These are phyloP conservation scores for Drosophila macrothrix DNA, from an alignment of 2,888 invertebrate species.

Conservation along the genomic window DNA sequence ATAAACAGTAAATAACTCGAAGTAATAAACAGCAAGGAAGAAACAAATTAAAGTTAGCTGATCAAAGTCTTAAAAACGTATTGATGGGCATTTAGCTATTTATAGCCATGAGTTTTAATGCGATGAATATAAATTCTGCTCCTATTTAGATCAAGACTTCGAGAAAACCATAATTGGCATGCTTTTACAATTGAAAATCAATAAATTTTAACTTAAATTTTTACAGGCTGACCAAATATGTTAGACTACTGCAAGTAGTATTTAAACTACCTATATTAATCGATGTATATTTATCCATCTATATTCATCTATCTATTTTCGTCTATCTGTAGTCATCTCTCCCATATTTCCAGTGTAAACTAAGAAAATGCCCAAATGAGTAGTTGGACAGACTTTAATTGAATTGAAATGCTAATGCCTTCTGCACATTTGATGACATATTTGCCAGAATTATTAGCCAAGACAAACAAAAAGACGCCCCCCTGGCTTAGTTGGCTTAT, in stretches of 20 bases:
- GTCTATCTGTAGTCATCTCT: neutral
- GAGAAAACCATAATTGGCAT: neutral
- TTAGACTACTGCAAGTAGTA: neutral
- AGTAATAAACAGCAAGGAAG: too few relatives aligned
- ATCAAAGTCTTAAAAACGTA: neutral
- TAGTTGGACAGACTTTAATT: neutral
- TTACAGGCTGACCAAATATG: accelerated
- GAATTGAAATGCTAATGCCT: neutral
- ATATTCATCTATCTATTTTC: neutral
- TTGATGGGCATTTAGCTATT: neutral
- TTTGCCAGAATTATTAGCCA: constrained; percentile 8
- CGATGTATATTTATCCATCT: neutral
- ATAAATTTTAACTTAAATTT: neutral
- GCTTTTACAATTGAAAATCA: neutral
- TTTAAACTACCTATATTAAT: neutral
- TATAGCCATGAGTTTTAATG: neutral
- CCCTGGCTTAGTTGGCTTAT: constrained; percentile 43
- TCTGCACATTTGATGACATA: neutral
- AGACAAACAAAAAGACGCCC: constrained; percentile 26
- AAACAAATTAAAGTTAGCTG: neutral
- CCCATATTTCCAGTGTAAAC: neutral
- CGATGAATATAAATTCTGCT: neutral
- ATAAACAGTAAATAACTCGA: neutral
- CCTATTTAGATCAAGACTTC: accelerated
- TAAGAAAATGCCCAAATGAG: neutral